A percentile compares a stretch with the other conserved stretches of the same genome.
Conservation (phyloP, 2,113 vertebrate species). For the Tenebrosternarchus preto region DNA sequence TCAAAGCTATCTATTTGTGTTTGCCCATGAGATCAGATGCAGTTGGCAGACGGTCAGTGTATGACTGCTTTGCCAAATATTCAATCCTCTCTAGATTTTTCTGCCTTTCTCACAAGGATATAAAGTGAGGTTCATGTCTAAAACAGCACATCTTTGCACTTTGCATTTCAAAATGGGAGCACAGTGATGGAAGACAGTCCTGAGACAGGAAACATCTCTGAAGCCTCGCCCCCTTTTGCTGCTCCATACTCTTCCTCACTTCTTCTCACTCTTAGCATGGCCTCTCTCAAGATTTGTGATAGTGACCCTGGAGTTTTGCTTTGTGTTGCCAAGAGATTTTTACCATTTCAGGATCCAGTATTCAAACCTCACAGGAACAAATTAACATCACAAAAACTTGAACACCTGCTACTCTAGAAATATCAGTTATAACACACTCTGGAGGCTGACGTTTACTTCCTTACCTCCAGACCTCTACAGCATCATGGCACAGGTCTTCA, state of each 20-base stretch:
- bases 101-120: constrained; percentile 43
- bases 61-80: constrained; percentile 3
- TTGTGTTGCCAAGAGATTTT: constrained; percentile 3
- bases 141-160: constrained; percentile 64
- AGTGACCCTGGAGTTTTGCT: constrained; percentile 12
- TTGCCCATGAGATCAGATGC: constrained; percentile 13
- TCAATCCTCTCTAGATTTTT: constrained; percentile 1
- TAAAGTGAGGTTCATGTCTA: constrained; percentile 56
- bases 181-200: constrained; percentile 19
- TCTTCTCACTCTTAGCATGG: background rate
- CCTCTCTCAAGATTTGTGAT: constrained; percentile 33
- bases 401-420: constrained; percentile 63
- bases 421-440: constrained; percentile 41
- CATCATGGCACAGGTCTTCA: background rate
- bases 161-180: constrained; percentile 65
- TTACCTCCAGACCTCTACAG: too few relatives aligned
- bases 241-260: background rate
- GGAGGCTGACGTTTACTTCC: too few relatives aligned
- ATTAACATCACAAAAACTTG: constrained; percentile 37
- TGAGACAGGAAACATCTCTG: constrained; percentile 15
- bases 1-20: constrained; percentile 11
- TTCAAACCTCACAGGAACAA: constrained; percentile 41
- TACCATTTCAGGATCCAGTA: constrained; percentile 30
- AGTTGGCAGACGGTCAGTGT: constrained; percentile 28
- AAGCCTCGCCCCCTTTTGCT: background rate